Evolutionary conservation across 2,888 invertebrate genomes (phyloP).

Genomic region (Calameuta filiformis): DNA sequence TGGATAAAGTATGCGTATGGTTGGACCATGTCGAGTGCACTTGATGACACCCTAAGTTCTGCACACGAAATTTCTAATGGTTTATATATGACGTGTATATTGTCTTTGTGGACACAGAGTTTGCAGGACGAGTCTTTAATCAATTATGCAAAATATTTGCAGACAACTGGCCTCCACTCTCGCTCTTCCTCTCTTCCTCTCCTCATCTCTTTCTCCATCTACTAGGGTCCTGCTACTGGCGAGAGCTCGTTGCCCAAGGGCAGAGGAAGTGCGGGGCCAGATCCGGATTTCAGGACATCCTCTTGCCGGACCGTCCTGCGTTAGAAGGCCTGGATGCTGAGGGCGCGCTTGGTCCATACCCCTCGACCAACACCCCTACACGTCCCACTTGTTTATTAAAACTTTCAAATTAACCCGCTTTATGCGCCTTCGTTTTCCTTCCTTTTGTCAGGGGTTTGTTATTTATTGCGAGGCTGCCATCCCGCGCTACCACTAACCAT

Average conservation of each 20-base stretch:
- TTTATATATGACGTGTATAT: slow-evolving; percentile 24
- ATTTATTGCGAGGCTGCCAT: slow-evolving; percentile 24
- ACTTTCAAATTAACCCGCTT: slow-evolving; percentile 50
- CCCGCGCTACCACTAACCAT: slow-evolving; percentile 14
- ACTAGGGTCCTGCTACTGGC: background rate
- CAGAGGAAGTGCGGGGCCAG: background rate
- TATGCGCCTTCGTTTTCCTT: slow-evolving; percentile 30
- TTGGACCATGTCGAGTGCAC: background rate
- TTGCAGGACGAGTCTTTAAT: slow-evolving; percentile 57
- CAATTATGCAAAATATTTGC: slow-evolving; percentile 64
- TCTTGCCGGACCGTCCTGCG: background rate
- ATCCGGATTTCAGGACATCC: background rate
- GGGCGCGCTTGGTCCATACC: background rate
- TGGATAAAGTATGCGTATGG: background rate
- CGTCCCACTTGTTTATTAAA: slow-evolving; percentile 49
- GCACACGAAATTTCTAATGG: slow-evolving; percentile 26
- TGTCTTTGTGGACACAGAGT: slow-evolving; percentile 21
- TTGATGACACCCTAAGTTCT: background rate
- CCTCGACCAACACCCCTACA: background rate
- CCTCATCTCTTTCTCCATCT: slow-evolving; percentile 4
- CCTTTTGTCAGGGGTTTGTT: slow-evolving; percentile 27
- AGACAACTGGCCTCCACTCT: slow-evolving; percentile 24
- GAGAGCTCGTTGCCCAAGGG: background rate
- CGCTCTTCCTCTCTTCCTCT: background rate
- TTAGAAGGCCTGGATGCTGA: background rate